Evolutionary conservation across 1,140 invertebrate species (phyloP), one percentile per base, ranked within the genome.

Genomic region (Aethina tumida): DNA sequence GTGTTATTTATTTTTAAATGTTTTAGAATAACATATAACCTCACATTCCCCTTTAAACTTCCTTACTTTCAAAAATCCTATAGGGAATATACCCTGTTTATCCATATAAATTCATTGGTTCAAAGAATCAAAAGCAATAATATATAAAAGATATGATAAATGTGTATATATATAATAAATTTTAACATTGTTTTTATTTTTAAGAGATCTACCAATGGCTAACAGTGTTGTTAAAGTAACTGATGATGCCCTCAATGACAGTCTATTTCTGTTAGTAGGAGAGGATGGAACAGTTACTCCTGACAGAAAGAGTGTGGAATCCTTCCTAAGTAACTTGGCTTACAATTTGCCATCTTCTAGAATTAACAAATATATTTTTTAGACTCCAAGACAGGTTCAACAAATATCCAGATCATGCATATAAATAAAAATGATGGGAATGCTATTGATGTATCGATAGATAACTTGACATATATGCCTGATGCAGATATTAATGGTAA

Each of bases 161-260:
- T 26, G n/a, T 26, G n/a, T 26, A 10, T 4, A 4, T 10, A 26
- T 26, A 12, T 31, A 4, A 31, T 13, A 31, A 12, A n/a, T 12
- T 13, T n/a, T 13, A 29, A 29, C 16, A 14, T 14, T 26, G 24
- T 33, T 40, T 40, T 24, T 24, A 30, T 21, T 39, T 19, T 19
- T 9, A 28, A 18, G 39, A n/a, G n/a, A n/a, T n/a, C 19, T 13
- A 21, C 54, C 33, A 36, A 60, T 59, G 55, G 52, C 59, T 3
- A 51, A 55, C 41, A 60, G 56, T 38, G 45, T 54, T 47, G 56
- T 60, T 49, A 56, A 56, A 49, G 50, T 60, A 51, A 57, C 56
- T 17, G 40, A 49, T 40, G 43, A 49, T 14, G 32, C 28, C 20
- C 28, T 41, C 13, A 54, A 52, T 51, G 52, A 54, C 44, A 51